Evolutionary conservation across 2,113 vertebrate genomes (phyloP), one percentile per base, ranked within the genome.

Genomic region (Sylvilagus bachmani): DNA sequence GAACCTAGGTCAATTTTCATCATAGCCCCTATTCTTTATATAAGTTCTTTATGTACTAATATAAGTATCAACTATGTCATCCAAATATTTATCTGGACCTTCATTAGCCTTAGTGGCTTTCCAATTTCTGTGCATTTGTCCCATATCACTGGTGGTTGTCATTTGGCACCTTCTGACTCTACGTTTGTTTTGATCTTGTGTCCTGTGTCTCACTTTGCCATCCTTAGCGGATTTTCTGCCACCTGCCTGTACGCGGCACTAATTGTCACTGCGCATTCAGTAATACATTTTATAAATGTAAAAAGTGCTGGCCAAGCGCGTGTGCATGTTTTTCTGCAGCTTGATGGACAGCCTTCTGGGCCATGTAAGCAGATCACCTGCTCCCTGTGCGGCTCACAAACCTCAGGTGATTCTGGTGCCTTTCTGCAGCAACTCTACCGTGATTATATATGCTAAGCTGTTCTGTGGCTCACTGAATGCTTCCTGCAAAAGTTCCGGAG

Each of bases 381-480:
- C 31, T 62, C 27, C 31, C 67, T 19, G 2, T 74, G 71, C 58
- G 51, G 1, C 24, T 62, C n/a, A 13, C 33, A 89, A 27, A 64
- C 16, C 96, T 75, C 61, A 89, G 58, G 10, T 94, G 25, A 62
- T 80, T 62, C 79, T n/a, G 74, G 61, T 64, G 13, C 17, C 70
- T 24, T 85, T 51, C 64, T 97, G 24, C 53, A 86, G 66, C 89
- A 70, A 19, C 10, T 86, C 27, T 91, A 14, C 71, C 55, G 31
- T 87, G 58, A 33, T 87, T 90, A 44, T 0, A 38, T 38, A 69
- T 70, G 9, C 31, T 64, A 90, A 79, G 64, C 89, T 97, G 87
- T n/a, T 93, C 69, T 3, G 16, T 95, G 80, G 62, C 92, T 88
- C 87, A 85, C 64, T 91, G 64, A 58, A n/a, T 78, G 86, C 92